phyloP scores from a whole-genome alignment of 2,888 invertebrate genomes.

The Campopleginae sp. region DNA sequence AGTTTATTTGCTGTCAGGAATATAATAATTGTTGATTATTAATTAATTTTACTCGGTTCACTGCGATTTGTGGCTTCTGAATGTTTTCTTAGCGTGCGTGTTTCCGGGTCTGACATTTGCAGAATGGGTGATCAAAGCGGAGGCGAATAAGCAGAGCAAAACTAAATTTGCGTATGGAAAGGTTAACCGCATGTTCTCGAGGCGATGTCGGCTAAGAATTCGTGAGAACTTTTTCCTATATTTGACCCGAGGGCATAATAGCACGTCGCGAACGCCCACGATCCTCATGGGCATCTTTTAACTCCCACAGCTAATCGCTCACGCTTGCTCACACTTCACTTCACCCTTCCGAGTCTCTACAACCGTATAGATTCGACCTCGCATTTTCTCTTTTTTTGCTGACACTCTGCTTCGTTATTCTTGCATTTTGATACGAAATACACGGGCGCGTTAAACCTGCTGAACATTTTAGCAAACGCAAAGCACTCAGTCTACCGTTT shows the following conservation, averaged over 20 bases:
- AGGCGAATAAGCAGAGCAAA: background rate
- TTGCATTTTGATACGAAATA: background rate
- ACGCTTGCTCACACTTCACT: background rate
- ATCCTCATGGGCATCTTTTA: background rate
- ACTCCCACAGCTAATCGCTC: background rate
- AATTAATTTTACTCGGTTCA: no score
- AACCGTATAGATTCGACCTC: no score
- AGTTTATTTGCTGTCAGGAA: no score
- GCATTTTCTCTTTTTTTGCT: no score
- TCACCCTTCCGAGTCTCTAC: no score
- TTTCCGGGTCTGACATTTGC: background rate
- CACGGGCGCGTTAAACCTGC: background rate
- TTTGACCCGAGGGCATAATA: conserved; percentile 53
- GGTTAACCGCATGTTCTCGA: background rate
- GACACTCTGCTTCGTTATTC: background rate
- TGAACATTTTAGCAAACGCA: background rate
- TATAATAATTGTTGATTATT: no score
- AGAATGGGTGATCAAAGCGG: background rate
- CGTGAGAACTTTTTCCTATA: conserved; percentile 32
- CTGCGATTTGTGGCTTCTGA: no score
- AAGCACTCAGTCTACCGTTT: background rate
- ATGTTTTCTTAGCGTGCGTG: background rate
- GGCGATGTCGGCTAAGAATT: conserved; percentile 24
- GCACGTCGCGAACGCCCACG: conserved; percentile 1
- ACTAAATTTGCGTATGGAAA: background rate